phyloP scores from a whole-genome alignment of 37 sponge, comb jelly and placozoan species.

The Axinella damicornis region DNA sequence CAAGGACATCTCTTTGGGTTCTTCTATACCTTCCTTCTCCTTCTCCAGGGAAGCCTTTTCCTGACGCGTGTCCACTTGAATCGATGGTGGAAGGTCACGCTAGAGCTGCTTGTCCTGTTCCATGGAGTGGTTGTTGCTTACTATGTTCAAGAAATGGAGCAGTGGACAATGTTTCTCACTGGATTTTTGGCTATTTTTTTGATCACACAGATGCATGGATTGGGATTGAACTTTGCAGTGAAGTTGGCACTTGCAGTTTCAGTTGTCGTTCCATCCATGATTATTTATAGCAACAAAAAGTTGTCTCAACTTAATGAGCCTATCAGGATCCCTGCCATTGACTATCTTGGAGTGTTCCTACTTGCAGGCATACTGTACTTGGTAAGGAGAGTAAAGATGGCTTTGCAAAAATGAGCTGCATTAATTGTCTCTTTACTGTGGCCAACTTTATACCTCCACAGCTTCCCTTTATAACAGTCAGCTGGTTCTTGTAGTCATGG shows the following conservation, averaged over 20 bases:
- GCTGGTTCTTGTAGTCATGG: too few species aligned
- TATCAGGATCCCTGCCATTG: slow-evolving; percentile 15
- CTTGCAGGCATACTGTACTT: slow-evolving; percentile 25
- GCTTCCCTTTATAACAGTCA: too few species aligned
- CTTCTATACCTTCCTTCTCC: slow-evolving; percentile 28
- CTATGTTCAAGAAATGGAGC: not conserved
- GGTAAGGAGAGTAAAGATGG: not conserved
- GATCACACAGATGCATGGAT: slow-evolving; percentile 47
- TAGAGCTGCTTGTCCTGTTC: slow-evolving; percentile 21
- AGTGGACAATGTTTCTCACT: slow-evolving; percentile 30
- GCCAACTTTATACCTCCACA: too few species aligned
- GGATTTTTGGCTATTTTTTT: slow-evolving; percentile 42
- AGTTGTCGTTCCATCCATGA: not conserved
- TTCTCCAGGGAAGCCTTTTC: slow-evolving; percentile 29
- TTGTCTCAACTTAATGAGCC: slow-evolving; percentile 4
- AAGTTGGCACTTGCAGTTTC: not conserved
- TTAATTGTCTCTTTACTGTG: too few species aligned
- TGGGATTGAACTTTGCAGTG: not conserved
- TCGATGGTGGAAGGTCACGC: slow-evolving; percentile 16
- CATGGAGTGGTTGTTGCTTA: slow-evolving; percentile 30
- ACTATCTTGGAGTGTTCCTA: slow-evolving; percentile 29
- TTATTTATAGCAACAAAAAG: not conserved
- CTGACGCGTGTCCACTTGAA: slow-evolving; percentile 23
- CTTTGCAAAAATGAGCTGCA: too few species aligned
- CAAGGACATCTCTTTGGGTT: slow-evolving; percentile 32